These are phyloP conservation scores for Limosa lapponica DNA, from an alignment of 2,797 vertebrate genomes.

Conservation along the genomic window DNA sequence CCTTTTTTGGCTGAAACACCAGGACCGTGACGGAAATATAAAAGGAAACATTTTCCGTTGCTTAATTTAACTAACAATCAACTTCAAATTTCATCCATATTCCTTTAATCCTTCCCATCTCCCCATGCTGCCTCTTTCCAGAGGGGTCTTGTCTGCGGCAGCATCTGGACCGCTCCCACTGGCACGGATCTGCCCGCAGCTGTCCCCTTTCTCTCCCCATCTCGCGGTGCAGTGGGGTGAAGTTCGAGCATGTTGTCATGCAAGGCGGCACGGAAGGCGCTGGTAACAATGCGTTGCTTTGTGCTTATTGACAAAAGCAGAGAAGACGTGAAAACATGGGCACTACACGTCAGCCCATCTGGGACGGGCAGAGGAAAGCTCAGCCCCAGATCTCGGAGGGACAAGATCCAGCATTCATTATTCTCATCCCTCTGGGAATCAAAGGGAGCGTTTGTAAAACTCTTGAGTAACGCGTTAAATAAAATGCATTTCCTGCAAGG, in stretches of 20 bases:
- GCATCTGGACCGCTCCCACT: neutral
- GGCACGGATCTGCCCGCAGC: neutral
- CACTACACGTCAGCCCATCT: neutral
- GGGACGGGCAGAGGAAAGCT: neutral
- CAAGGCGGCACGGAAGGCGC: neutral
- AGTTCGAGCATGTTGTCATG: neutral
- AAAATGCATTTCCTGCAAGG: neutral
- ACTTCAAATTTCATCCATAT: neutral
- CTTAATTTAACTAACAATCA: slow-evolving; percentile 15
- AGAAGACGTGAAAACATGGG: neutral
- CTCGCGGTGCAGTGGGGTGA: rapidly evolving
- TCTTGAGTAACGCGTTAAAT: neutral
- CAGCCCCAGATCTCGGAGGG: neutral
- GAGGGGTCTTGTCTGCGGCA: neutral
- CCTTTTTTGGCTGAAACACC: neutral
- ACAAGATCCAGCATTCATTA: neutral
- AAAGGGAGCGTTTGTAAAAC: neutral
- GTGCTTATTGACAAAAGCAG: neutral
- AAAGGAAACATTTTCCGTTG: neutral
- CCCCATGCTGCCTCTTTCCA: neutral
- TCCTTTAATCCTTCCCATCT: neutral
- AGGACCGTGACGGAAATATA: neutral
- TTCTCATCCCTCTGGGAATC: neutral
- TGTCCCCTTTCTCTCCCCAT: neutral
- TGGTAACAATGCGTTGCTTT: neutral